These are phyloP conservation scores for Torymus aiolomorphi DNA, from an alignment of 2,888 invertebrate species.

Conservation along the genomic window DNA sequence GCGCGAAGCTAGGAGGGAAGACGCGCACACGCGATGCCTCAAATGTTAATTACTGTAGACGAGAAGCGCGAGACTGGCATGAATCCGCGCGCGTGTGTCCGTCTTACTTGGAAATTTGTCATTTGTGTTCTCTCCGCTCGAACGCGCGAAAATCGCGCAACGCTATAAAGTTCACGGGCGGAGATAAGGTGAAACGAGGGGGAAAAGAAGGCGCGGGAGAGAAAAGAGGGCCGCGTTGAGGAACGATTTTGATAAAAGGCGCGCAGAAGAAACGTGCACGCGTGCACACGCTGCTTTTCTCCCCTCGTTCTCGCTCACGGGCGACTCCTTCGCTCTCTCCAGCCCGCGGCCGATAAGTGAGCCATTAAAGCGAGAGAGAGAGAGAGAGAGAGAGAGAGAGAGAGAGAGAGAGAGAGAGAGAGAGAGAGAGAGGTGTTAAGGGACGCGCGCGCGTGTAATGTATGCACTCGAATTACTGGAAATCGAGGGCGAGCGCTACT, in stretches of 20 bases:
- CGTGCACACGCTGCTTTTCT: background rate
- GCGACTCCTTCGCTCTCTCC: no score
- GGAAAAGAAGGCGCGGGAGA: slow-evolving; percentile 3
- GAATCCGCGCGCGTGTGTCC: no score
- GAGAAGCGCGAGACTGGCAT: no score
- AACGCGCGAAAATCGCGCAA: slow-evolving; percentile 1
- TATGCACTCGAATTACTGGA: slow-evolving; percentile 55
- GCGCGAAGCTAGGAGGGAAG: background rate
- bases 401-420: background rate
- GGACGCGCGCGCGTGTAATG: slow-evolving; percentile 37
- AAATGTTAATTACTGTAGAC: no score
- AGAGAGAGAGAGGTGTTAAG: slow-evolving; percentile 13
- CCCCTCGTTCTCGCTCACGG: background rate
- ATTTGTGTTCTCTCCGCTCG: background rate
- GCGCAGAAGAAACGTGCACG: background rate
- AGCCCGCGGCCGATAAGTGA: slow-evolving; percentile 43
- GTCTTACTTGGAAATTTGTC: slow-evolving; percentile 30
- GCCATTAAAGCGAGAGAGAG: slow-evolving; percentile 50
- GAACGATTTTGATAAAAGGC: slow-evolving; percentile 56
- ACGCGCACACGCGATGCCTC: slow-evolving; percentile 18
- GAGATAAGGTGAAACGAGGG: background rate
- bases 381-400: background rate
- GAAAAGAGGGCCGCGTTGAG: slow-evolving; percentile 48
- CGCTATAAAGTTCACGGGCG: slow-evolving; percentile 38
- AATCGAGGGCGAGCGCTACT: slow-evolving; percentile 20